A percentile compares a stretch with the other conserved stretches of the same genome.
phyloP scores from a whole-genome alignment of 2,888 invertebrate genomes.

The Corythucha ciliata region DNA sequence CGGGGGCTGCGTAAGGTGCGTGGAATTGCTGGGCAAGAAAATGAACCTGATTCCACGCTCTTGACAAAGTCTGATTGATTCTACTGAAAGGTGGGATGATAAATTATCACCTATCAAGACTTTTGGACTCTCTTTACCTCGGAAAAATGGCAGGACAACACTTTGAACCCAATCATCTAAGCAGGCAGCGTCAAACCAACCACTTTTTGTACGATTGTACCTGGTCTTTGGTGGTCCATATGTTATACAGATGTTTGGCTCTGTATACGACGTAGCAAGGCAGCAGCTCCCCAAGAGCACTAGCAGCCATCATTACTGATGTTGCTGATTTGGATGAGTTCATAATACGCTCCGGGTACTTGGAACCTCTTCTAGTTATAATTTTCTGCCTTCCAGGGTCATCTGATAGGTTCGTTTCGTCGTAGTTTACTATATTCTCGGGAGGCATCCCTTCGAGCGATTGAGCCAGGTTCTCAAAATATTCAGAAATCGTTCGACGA shows the following conservation, averaged over 20 bases:
- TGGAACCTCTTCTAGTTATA: conserved; percentile 35
- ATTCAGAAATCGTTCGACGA: neutral
- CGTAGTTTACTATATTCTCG: conserved; percentile 26
- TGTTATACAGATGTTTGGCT: conserved; percentile 36
- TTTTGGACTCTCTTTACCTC: conserved; percentile 23
- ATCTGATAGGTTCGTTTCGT: conserved; percentile 24
- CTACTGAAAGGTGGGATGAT: conserved; percentile 26
- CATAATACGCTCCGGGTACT: conserved; percentile 38
- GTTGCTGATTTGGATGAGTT: conserved; percentile 37
- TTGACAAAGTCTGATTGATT: conserved; percentile 24
- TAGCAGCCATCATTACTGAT: conserved; percentile 39
- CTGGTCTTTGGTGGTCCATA: conserved; percentile 39
- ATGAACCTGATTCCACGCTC: conserved; percentile 35
- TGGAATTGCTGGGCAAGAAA: conserved; percentile 33
- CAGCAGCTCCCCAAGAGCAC: conserved; percentile 36
- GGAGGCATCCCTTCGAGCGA: too few species aligned
- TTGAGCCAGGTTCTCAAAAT: conserved; percentile 15
- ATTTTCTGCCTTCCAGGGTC: conserved; percentile 37
- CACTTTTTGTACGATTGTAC: conserved; percentile 39
- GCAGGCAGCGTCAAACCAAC: conserved; percentile 38
- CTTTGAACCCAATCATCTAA: conserved; percentile 39
- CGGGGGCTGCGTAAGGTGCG: conserved; percentile 22
- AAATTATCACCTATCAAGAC: conserved; percentile 31
- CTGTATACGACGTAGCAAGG: conserved; percentile 40
- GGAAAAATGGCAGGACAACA: conserved; percentile 32